Conservation (phyloP, 2,888 invertebrate species). For the Pseudolycoriella hygida region DNA sequence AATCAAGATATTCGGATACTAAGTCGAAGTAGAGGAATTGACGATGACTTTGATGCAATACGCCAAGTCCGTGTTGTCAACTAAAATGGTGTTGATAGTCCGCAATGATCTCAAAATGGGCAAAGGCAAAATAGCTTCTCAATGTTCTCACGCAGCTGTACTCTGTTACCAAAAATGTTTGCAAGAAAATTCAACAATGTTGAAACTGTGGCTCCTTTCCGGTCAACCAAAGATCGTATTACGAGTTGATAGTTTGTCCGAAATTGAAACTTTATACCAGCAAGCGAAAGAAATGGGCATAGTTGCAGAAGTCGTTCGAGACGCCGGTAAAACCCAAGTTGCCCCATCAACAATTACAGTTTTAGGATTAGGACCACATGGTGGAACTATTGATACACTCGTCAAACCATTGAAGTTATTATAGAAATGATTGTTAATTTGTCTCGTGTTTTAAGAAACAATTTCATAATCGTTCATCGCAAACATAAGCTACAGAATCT, state of each 20-base stretch:
- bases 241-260: constrained; percentile 33
- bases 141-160: constrained; percentile 64
- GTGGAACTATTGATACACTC: constrained; percentile 36
- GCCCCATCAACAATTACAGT: constrained; percentile 51
- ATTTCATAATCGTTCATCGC: too few species aligned
- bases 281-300: constrained; percentile 34
- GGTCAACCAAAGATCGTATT: constrained; percentile 65
- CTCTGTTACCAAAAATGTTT: too few species aligned
- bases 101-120: constrained; percentile 58
- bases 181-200: too few species aligned
- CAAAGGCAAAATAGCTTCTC: constrained; percentile 61
- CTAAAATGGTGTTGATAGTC: constrained; percentile 59
- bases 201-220: constrained; percentile 34
- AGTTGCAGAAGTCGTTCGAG: constrained; percentile 38
- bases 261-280: constrained; percentile 32
- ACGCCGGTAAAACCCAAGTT: constrained; percentile 59
- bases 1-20: constrained; percentile 19
- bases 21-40: constrained; percentile 4
- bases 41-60: constrained; percentile 3
- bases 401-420: constrained; percentile 25
- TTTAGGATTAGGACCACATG: constrained; percentile 52
- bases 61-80: constrained; percentile 11
- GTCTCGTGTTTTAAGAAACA: background rate
- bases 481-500: too few species aligned
- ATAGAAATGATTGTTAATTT: background rate